A percentile compares a stretch with the other conserved stretches of the same genome.
Conservation (phyloP, 2,888 invertebrate species). For the Lumbricus terrestris region DNA sequence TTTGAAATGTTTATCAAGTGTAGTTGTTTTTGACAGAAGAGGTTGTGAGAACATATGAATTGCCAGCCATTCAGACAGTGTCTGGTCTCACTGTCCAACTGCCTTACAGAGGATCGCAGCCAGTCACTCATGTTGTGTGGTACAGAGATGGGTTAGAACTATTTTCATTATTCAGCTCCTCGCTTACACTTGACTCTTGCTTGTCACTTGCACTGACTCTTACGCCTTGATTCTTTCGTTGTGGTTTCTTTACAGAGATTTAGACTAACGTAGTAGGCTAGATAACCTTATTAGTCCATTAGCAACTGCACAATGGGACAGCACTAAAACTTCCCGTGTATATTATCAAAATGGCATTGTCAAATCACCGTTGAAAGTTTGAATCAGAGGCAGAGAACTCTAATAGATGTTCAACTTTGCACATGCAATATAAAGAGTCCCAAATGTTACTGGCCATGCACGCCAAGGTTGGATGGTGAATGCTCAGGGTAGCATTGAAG, state of each 20-base stretch:
- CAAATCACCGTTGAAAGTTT: no score
- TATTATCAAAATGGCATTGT: no score
- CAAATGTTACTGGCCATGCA: no score
- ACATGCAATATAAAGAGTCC: no score
- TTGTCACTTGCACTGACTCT: background rate
- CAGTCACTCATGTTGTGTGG: background rate
- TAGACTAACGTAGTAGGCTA: background rate
- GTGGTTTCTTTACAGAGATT: background rate
- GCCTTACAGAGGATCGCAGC: conserved; percentile 3
- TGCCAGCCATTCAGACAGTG: background rate
- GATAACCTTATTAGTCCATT: background rate
- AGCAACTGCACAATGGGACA: no score
- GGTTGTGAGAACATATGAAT: background rate
- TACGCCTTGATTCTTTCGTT: background rate
- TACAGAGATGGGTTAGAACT: conserved; percentile 5
- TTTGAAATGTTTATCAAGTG: background rate
- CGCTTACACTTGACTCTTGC: background rate
- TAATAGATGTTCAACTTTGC: no score
- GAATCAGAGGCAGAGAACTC: no score
- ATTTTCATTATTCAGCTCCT: background rate
- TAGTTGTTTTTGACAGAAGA: background rate
- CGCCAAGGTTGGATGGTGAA: no score
- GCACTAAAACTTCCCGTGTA: no score
- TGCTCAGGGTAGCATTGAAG: no score
- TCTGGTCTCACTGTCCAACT: background rate